phyloP scores from a whole-genome alignment of 2,888 invertebrate genomes.

The Quadriops clusia region DNA sequence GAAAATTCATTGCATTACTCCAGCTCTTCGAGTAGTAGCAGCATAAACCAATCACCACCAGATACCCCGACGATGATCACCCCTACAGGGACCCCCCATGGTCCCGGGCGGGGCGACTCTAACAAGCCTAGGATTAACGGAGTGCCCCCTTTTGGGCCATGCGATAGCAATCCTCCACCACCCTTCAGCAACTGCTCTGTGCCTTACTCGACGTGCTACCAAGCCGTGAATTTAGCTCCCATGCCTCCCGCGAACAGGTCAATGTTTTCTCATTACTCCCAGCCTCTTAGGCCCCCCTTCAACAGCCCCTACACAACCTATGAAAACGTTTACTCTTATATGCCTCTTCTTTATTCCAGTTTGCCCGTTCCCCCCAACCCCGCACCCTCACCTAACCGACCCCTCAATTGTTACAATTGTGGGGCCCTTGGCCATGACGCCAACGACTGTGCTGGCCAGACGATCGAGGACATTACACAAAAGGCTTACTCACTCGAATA shows the following conservation, averaged over 20 bases:
- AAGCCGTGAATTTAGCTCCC: slow-evolving; percentile 25
- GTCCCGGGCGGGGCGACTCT: slow-evolving; percentile 23
- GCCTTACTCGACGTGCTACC: slow-evolving; percentile 41
- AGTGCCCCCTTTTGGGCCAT: slow-evolving; percentile 21
- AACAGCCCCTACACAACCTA: slow-evolving; percentile 38
- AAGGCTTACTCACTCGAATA: slow-evolving; percentile 59
- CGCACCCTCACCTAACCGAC: slow-evolving; percentile 9
- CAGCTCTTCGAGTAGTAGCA: slow-evolving; percentile 42
- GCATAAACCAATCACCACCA: slow-evolving; percentile 42
- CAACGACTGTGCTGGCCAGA: slow-evolving; percentile 78
- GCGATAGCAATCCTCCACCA: slow-evolving; percentile 31
- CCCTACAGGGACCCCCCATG: slow-evolving; percentile 24
- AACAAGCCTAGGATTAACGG: slow-evolving; percentile 25
- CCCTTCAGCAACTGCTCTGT: slow-evolving; percentile 37
- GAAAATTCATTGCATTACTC: slow-evolving; percentile 41
- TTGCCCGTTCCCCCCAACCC: slow-evolving; percentile 45
- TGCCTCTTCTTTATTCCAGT: slow-evolving; percentile 29
- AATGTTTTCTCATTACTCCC: slow-evolving; percentile 29
- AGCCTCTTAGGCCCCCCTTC: slow-evolving; percentile 29
- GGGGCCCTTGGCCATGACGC: slow-evolving; percentile 75
- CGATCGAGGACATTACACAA: slow-evolving; percentile 84
- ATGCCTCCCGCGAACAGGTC: slow-evolving; percentile 24
- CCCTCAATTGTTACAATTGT: slow-evolving; percentile 74
- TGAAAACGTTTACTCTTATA: slow-evolving; percentile 37
- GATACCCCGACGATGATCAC: slow-evolving; percentile 47